Conservation (phyloP, 2,113 vertebrate genomes). For the Chamaetylas fuelleborni region DNA sequence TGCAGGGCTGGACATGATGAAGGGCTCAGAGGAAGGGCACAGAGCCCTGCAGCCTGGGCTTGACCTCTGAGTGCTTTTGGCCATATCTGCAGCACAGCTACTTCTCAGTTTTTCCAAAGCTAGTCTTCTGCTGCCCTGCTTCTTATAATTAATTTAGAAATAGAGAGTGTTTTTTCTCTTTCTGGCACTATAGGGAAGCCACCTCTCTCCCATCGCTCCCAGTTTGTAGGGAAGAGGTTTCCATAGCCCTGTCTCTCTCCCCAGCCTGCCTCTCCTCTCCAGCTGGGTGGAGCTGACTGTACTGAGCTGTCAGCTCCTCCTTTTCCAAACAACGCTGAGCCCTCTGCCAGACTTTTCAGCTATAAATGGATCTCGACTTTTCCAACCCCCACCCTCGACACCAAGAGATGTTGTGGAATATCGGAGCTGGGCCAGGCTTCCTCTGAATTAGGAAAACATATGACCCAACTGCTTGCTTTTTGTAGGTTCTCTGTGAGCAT, state of each 20-base stretch:
- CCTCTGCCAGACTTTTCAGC: constrained; percentile 12
- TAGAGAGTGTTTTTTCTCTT: not conserved
- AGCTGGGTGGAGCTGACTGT: not conserved
- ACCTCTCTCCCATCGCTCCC: rapidly evolving
- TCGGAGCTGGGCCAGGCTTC: not conserved
- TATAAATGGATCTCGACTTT: constrained; percentile 38
- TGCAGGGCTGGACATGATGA: not conserved
- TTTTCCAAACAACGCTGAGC: not conserved
- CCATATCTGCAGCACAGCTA: not conserved
- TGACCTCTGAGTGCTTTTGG: not conserved
- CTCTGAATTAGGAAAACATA: constrained; percentile 39
- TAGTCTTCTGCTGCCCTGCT: constrained; percentile 1
- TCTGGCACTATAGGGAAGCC: not conserved
- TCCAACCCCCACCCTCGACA: not conserved
- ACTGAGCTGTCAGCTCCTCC: not conserved
- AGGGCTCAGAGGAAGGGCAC: not conserved
- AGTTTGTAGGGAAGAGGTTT: not conserved
- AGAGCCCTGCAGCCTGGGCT: not conserved
- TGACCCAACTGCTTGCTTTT: not conserved
- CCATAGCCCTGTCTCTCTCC: not conserved
- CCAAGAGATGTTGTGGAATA: not conserved
- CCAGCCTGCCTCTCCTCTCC: not conserved
- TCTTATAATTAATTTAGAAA: not conserved
- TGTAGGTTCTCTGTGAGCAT: not conserved
- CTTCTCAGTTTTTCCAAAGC: not conserved